phyloP scores from a whole-genome alignment of 2,888 invertebrate species.

The Nineta flava region DNA sequence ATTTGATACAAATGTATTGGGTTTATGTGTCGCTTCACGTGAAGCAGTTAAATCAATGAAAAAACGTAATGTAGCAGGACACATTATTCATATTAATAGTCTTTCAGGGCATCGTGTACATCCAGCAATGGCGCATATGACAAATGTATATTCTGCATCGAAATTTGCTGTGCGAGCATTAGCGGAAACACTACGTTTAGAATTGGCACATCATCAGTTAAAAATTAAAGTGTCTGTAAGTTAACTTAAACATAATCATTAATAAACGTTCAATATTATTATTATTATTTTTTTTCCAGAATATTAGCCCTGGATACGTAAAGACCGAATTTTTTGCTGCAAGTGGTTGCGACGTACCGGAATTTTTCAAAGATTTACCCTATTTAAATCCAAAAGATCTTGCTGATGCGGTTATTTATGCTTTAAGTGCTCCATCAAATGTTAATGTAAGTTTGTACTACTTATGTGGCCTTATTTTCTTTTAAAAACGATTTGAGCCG shows the following conservation, averaged over 20 bases:
- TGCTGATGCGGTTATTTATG: not conserved
- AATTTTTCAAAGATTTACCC: not conserved
- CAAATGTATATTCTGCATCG: conserved; percentile 26
- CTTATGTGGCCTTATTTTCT: not conserved
- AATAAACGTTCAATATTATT: not conserved
- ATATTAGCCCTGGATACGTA: not conserved
- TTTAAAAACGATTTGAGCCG: not conserved
- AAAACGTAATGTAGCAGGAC: conserved; percentile 8
- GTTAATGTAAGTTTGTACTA: conserved; percentile 1
- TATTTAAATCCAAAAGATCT: not conserved
- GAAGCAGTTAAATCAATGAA: conserved; percentile 8
- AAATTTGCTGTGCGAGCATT: conserved; percentile 28
- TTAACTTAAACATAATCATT: not conserved
- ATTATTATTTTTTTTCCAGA: not conserved
- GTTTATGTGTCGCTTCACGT: conserved; percentile 3
- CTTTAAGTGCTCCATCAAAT: not conserved
- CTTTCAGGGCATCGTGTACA: conserved; percentile 8
- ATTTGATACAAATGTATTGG: conserved; percentile 5
- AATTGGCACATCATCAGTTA: conserved; percentile 21
- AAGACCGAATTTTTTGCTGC: not conserved
- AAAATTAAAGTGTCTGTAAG: conserved; percentile 19
- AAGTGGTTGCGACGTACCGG: not conserved
- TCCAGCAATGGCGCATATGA: not conserved
- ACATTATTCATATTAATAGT: conserved; percentile 16
- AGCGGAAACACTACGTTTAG: conserved; percentile 26